phyloP scores from a whole-genome alignment of 1,140 invertebrate species.

The Leptoteleia sp. region DNA sequence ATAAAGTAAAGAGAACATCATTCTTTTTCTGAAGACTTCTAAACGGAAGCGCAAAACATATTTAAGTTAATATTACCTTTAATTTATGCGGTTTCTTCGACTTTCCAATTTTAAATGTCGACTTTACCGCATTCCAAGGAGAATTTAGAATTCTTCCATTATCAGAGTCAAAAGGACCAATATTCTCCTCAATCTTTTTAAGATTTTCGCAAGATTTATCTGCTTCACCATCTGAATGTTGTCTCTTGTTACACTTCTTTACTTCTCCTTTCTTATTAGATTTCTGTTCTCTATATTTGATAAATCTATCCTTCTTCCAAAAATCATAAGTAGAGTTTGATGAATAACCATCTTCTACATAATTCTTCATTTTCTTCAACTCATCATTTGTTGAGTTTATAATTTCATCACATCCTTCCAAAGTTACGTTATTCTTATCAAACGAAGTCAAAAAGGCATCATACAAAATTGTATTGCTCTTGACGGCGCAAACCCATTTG shows the following conservation, averaged over 20 bases:
- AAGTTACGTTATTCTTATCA: slow-evolving; percentile 40
- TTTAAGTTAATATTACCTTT: slow-evolving; percentile 47
- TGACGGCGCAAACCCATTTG: slow-evolving; percentile 42
- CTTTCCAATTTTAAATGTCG: slow-evolving; percentile 37
- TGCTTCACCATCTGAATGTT: background rate
- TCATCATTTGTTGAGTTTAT: slow-evolving; percentile 12
- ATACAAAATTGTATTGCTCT: slow-evolving; percentile 43
- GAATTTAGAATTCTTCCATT: slow-evolving; percentile 20
- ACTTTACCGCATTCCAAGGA: slow-evolving; percentile 46
- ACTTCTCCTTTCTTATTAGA: slow-evolving; percentile 34
- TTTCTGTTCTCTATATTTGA: too few species aligned
- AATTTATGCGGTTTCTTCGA: slow-evolving; percentile 48
- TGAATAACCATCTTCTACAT: slow-evolving; percentile 34
- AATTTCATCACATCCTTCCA: slow-evolving; percentile 32
- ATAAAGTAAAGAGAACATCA: too few species aligned
- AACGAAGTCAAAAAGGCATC: slow-evolving; percentile 37
- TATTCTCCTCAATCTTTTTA: background rate
- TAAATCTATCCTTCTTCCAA: too few species aligned
- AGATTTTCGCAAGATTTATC: slow-evolving; percentile 32
- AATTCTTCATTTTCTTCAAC: slow-evolving; percentile 14
- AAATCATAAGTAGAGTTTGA: too few species aligned
- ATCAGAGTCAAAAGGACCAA: slow-evolving; percentile 7
- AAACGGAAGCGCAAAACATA: too few species aligned
- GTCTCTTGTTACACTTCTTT: slow-evolving; percentile 23
- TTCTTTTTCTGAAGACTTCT: too few species aligned